Evolutionary conservation across 2,888 invertebrate genomes (phyloP).

Genomic region (Diploptera punctata): DNA sequence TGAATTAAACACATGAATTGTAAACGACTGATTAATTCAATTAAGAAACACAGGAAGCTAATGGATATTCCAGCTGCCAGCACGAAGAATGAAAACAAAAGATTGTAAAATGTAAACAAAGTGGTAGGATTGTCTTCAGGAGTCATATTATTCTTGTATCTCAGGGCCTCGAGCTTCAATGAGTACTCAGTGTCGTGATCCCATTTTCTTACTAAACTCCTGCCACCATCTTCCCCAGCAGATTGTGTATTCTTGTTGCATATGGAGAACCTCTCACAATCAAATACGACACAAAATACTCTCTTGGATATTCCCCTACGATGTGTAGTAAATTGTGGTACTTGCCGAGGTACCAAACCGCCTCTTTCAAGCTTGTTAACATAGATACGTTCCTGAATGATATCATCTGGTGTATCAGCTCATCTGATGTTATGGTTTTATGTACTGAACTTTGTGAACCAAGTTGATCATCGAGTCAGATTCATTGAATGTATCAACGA

Average conservation of each 20-base stretch:
- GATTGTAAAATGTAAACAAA: not conserved
- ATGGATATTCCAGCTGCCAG: not conserved
- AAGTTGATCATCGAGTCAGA: not conserved
- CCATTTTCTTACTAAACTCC: conserved; percentile 9
- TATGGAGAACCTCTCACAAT: conserved; percentile 4
- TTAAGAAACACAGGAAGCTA: not conserved
- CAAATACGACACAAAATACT: conserved; percentile 11
- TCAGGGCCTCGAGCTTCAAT: not conserved
- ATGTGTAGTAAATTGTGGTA: not conserved
- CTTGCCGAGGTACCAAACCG: not conserved
- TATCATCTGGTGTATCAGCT: not conserved
- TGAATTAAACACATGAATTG: too few species aligned
- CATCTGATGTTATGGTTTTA: not conserved
- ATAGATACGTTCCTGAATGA: not conserved
- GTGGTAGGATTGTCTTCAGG: not conserved
- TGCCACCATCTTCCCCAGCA: not conserved
- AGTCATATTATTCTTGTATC: not conserved
- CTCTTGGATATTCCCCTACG: not conserved
- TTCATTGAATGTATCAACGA: conserved; percentile 51
- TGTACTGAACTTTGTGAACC: not conserved
- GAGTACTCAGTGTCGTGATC: not conserved
- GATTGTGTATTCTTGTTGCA: not conserved
- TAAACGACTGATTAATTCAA: too few species aligned
- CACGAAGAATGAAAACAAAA: not conserved
- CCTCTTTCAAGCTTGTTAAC: not conserved